Base-by-base conservation (phyloP, 2,888 invertebrate species). In the Aquatica leii region DNA sequence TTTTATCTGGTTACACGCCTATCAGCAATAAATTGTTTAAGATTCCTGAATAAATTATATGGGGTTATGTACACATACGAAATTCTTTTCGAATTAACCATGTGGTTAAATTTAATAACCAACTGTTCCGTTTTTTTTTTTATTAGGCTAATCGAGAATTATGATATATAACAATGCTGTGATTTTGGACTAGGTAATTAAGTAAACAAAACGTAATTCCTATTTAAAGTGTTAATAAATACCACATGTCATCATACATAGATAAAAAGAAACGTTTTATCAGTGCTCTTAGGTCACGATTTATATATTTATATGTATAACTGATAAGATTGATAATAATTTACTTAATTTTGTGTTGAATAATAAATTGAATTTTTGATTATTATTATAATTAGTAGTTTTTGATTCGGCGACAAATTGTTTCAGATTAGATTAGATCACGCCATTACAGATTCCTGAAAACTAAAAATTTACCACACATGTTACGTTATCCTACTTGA, bases 51-150 rank as follows among this genome's bases (percentile, higher is more conserved):
- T 46, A 46, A 46, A 46, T 46, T 46, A 46, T 20, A 9, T n/a
- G 17, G 46, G n/a, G 24, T 24, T 46, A 18, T 18, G 46, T 18
- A 43, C 17, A 20, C 46, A 46, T 46, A 15, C 46, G 18, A 46
- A 46, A 46, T 46, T 46, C 46, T 46, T 46, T 46, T 46, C 46
- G 17, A 18, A 46, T 46, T 41, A 20, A 20, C 17, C 46, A 46
- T 46, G 46, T 18, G 46, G 46, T 46, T 46, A 46, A 46, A 46
- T 46, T 46, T 46, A 46, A 46, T 46, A 46, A 46, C 46, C n/a
- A 18, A 18, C 18, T 18, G 46, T 18, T 46, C 46, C n/a, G 18
- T 15, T 18, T 46, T 46, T 15, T 18, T 46, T 46, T 46, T 46
- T 17, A 46, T 46, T 46, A 20, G 20, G 46, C 18, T 46, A 46